Evolutionary conservation across 2,113 vertebrate genomes (phyloP).

Genomic region (Callipepla squamata): DNA sequence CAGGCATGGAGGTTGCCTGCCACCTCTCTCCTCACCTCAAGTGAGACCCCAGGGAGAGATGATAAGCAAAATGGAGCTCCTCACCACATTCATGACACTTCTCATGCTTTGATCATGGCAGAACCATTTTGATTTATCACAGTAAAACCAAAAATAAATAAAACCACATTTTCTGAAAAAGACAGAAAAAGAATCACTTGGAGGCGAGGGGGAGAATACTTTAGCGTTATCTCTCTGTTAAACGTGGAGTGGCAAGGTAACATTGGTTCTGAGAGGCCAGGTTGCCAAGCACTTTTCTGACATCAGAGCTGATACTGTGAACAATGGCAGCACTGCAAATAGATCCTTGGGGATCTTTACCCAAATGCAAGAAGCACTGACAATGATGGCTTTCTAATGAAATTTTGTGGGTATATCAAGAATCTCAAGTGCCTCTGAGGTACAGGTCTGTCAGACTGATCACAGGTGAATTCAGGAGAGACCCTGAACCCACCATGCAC

Average conservation of each 20-base stretch:
- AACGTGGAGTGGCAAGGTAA: too few species aligned
- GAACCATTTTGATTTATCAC: background rate
- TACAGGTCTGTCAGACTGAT: too few species aligned
- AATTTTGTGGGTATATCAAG: background rate
- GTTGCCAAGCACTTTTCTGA: background rate
- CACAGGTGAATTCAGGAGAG: background rate
- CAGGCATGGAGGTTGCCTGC: background rate
- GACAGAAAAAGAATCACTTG: background rate
- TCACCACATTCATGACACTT: background rate
- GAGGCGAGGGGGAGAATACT: background rate
- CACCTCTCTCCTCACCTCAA: background rate
- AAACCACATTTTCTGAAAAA: background rate
- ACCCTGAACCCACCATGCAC: background rate
- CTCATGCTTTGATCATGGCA: background rate
- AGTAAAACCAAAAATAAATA: background rate
- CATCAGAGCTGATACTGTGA: background rate
- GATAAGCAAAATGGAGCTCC: background rate
- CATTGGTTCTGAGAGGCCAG: background rate
- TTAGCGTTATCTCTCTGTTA: background rate
- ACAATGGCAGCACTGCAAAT: background rate
- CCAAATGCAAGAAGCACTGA: background rate
- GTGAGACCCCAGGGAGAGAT: background rate
- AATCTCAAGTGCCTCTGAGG: background rate
- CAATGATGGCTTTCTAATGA: too few species aligned
- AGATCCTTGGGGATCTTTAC: background rate